Percentiles rank a stretch among this genome's conserved stretches.
Conservation (phyloP, 2,113 vertebrate genomes). For the Pantherophis guttatus region DNA sequence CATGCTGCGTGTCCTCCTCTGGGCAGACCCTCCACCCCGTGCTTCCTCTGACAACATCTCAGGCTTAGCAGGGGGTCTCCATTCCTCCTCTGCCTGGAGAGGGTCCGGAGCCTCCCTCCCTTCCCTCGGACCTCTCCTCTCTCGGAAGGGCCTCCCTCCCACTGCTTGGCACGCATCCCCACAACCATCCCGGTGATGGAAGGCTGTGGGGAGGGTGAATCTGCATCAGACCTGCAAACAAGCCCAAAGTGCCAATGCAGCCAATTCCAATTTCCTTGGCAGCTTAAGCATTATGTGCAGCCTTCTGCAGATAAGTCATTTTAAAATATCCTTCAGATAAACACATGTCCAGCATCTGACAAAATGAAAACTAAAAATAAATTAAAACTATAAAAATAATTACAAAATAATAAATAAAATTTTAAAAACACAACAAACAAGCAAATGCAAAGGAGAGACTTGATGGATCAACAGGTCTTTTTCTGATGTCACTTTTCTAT, state of each 20-base stretch:
- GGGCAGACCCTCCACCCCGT: neutral
- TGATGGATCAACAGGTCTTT: too few species aligned
- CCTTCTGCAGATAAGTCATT: too few species aligned
- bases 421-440: too few species aligned
- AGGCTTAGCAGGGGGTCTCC: neutral
- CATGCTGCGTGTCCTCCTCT: too few species aligned
- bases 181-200: neutral
- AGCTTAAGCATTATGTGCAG: too few species aligned
- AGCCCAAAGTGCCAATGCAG: neutral
- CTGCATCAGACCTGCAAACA: neutral
- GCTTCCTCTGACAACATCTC: neutral
- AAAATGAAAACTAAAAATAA: too few species aligned
- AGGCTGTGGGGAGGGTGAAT: neutral
- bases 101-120: neutral
- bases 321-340: too few species aligned
- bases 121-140: neutral
- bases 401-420: too few species aligned
- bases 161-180: neutral
- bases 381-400: too few species aligned
- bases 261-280: neutral
- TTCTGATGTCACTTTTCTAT: too few species aligned
- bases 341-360: too few species aligned
- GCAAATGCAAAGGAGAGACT: too few species aligned
- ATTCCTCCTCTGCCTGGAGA: neutral
- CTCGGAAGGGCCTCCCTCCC: neutral